Conservation (phyloP, 2,113 vertebrate species). For the Rafetus swinhoei region DNA sequence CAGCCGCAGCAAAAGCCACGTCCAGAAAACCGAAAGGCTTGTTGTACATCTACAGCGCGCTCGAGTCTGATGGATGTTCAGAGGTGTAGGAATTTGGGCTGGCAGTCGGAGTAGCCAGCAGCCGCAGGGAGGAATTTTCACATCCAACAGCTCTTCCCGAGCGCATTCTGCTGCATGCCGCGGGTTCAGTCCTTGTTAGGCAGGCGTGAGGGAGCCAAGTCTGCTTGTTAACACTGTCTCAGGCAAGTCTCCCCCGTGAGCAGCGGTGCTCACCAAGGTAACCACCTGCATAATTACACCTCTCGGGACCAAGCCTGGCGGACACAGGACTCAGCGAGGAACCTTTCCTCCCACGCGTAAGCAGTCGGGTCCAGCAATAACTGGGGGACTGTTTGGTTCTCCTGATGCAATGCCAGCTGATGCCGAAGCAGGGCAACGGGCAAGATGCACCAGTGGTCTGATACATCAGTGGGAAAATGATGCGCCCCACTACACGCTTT, state of each 20-base stretch:
- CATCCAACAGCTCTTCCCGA: neutral
- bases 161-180: fast-evolving
- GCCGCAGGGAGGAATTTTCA: neutral
- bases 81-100: neutral
- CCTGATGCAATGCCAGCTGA: neutral
- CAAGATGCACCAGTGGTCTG: neutral
- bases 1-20: fast-evolving
- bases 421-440: neutral
- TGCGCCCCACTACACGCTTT: no score
- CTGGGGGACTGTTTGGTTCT: neutral
- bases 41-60: neutral
- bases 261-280: fast-evolving
- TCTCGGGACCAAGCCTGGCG: neutral
- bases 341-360: fast-evolving
- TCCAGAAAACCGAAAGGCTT: neutral
- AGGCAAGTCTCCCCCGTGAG: neutral
- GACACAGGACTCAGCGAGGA: neutral
- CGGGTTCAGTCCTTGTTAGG: neutral
- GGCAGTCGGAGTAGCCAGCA: neutral
- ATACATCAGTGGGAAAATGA: neutral
- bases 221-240: neutral
- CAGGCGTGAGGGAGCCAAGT: neutral
- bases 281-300: fast-evolving
- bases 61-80: neutral
- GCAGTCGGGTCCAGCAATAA: neutral